Conservation (phyloP, 2,113 vertebrate genomes). For the Steatornis caripensis region DNA sequence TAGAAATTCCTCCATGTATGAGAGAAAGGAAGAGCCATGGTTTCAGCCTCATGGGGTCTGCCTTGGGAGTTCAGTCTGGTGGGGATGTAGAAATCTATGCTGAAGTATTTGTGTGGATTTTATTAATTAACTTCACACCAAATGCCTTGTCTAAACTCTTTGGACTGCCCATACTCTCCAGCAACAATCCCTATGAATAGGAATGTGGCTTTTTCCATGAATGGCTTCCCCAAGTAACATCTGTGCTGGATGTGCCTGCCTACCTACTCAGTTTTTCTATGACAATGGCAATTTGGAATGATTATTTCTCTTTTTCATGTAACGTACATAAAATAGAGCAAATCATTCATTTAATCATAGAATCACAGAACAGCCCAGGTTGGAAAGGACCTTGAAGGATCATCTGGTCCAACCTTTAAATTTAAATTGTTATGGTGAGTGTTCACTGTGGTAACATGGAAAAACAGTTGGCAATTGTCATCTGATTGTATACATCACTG, state of each 20-base stretch:
- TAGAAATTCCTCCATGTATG: neutral
- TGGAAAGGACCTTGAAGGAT: neutral
- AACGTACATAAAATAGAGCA: neutral
- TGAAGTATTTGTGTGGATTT: neutral
- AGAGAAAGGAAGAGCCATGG: neutral
- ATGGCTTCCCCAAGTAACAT: neutral
- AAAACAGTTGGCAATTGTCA: neutral
- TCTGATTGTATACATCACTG: neutral
- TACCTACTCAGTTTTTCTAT: neutral
- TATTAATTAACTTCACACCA: neutral
- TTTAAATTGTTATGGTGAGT: neutral
- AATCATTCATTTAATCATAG: neutral
- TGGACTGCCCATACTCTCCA: neutral
- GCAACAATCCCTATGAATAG: neutral
- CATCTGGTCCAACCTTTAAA: neutral
- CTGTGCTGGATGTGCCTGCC: neutral
- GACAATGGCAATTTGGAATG: neutral
- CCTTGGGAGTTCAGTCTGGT: neutral
- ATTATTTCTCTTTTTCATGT: neutral
- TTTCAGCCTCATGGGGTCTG: neutral
- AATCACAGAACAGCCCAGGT: neutral
- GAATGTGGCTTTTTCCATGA: neutral
- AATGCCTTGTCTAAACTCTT: neutral
- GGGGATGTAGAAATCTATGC: neutral
- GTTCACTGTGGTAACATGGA: neutral